A percentile compares a stretch with the other conserved stretches of the same genome.
phyloP scores from a whole-genome alignment of 2,888 invertebrate species.

The Caprella mutica region DNA sequence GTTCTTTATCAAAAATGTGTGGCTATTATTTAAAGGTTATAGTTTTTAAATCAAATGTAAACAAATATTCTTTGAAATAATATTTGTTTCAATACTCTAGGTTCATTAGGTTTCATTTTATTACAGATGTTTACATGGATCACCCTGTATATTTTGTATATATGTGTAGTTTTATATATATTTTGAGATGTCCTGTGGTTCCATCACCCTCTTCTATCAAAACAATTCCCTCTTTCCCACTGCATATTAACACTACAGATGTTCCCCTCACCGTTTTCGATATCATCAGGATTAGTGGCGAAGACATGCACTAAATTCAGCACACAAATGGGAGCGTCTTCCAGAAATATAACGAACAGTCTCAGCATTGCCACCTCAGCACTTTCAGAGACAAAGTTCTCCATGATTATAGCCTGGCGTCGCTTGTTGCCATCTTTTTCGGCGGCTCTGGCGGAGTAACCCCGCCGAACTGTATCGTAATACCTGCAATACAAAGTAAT shows the following conservation, averaged over 20 bases:
- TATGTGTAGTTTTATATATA: not conserved
- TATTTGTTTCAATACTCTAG: not conserved
- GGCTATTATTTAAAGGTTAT: not conserved
- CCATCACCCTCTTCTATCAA: no score
- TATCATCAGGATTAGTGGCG: conserved; percentile 5
- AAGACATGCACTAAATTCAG: conserved; percentile 25
- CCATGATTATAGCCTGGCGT: conserved; percentile 17
- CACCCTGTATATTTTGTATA: not conserved
- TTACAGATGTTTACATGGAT: not conserved
- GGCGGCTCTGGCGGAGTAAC: conserved; percentile 14
- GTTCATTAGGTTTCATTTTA: not conserved
- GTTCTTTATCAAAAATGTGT: no score
- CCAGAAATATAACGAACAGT: conserved; percentile 30
- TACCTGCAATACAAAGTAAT: conserved; percentile 8
- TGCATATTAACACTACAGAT: not conserved
- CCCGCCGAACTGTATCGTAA: conserved; percentile 22
- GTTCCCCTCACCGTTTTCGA: not conserved
- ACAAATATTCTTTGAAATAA: not conserved
- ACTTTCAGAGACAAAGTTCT: conserved; percentile 27
- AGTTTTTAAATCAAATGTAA: not conserved
- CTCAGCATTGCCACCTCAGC: conserved; percentile 30
- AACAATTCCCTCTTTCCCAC: no score
- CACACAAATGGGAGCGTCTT: conserved; percentile 32
- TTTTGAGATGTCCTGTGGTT: no score
- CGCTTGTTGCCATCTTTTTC: conserved; percentile 13